Evolutionary conservation across 1,140 invertebrate genomes (phyloP), one percentile per base, ranked within the genome.

Genomic region (Maniola jurtina): DNA sequence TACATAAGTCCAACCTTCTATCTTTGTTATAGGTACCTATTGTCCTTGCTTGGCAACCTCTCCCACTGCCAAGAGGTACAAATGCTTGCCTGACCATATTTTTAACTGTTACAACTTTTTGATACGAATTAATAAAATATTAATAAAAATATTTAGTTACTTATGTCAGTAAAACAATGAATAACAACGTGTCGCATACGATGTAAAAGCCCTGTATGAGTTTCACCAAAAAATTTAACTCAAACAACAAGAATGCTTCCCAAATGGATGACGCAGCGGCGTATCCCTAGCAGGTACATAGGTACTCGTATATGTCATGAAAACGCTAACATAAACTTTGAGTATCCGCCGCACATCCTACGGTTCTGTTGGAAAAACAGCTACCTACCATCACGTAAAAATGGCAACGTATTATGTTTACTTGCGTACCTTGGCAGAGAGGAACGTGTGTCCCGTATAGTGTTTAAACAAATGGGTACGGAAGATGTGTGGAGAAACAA

Each of bases 401-500:
- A 11, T 13, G 13, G 0, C 9, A 34, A 34, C 34, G 52, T 34
- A 34, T 52, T 52, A 52, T 25, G 5, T 55, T 34, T 55, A 6
- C 9, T 25, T 34, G 52, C 8, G n/a, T 34, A 13, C 16, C 15
- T 52, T 52, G 9, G 42, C 42, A 13, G 13, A 45, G 42, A 1
- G 13, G 42, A n/a, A 5, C 15, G 5, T 5, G 13, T 5, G 16
- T 16, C n/a, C 14, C 7, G 16, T 52, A 25, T 1, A 52, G 48
- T 52, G 48, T 67, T 38, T 59, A 52, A 58, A 42, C 52, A 42
- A 40, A 57, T 63, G 45, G 55, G 33, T 65, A 57, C 35, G 36
- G 52, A 16, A 59, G 52, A 38, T 14, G 36, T 34, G 11, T 63
- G 55, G 40, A 62, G 48, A 72, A 70, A 70, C 61, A 60, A 61